These are phyloP conservation scores for Micronisus gabar DNA, from an alignment of 2,113 vertebrate genomes.

Conservation along the genomic window DNA sequence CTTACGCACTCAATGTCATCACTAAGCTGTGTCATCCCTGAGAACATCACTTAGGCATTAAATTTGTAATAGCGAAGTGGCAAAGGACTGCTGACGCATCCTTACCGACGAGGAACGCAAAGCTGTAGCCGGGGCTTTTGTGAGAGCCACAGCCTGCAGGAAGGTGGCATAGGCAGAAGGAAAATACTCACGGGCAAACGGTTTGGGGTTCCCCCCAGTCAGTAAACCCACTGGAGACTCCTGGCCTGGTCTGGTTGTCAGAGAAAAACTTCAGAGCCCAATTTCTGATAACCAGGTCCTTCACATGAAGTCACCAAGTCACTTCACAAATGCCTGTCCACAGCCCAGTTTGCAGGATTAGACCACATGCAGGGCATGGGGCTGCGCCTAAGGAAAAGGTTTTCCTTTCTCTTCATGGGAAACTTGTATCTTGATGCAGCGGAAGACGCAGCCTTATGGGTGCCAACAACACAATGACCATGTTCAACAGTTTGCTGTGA, in stretches of 20 bases:
- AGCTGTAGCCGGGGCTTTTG: accelerated
- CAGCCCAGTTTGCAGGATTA: not conserved
- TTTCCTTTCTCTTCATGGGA: not conserved
- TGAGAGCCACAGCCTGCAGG: not conserved
- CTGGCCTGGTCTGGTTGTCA: not conserved
- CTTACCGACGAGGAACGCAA: accelerated
- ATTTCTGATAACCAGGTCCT: not conserved
- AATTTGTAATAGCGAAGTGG: not conserved
- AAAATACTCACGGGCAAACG: accelerated
- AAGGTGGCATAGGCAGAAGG: not conserved
- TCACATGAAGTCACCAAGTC: not conserved
- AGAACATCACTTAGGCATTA: not conserved
- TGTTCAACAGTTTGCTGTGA: not conserved
- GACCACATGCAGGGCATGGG: not conserved
- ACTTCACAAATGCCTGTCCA: too few relatives aligned
- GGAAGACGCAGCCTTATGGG: not conserved
- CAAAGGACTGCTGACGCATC: not conserved
- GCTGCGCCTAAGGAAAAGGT: not conserved
- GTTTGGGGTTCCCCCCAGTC: not conserved
- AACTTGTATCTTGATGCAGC: not conserved
- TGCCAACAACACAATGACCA: not conserved
- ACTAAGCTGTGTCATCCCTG: not conserved
- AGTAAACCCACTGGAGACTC: not conserved
- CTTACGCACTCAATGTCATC: not conserved
- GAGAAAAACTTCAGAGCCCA: not conserved